Evolutionary conservation across 2,888 invertebrate species (phyloP).

Genomic region (Xylocampa areola): DNA sequence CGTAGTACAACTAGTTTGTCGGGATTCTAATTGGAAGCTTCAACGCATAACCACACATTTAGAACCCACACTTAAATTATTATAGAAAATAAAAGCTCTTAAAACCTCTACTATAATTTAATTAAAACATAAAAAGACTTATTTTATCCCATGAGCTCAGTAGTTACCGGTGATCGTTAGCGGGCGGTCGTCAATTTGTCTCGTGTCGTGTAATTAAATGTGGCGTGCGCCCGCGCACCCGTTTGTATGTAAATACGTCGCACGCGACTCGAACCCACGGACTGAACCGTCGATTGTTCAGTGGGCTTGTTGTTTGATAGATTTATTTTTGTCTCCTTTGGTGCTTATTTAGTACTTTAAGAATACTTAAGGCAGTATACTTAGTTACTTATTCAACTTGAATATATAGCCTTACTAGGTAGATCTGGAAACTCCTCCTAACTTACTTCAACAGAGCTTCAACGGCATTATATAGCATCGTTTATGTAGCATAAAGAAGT

Average conservation of each 20-base stretch:
- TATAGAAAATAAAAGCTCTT: slow-evolving; percentile 19
- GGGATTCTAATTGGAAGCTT: too few relatives aligned
- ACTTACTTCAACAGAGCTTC: too few relatives aligned
- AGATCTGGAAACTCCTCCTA: too few relatives aligned
- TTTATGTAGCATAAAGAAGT: too few relatives aligned
- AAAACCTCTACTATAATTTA: slow-evolving; percentile 24
- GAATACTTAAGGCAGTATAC: not conserved
- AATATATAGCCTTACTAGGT: too few relatives aligned
- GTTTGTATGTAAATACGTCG: slow-evolving; percentile 68
- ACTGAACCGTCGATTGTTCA: slow-evolving; percentile 38
- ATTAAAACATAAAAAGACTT: slow-evolving; percentile 48
- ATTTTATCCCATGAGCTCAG: slow-evolving; percentile 41
- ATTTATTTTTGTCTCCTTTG: slow-evolving; percentile 34
- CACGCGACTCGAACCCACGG: slow-evolving; percentile 50
- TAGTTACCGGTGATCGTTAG: slow-evolving; percentile 45
- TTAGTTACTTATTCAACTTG: too few relatives aligned
- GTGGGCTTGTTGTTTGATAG: slow-evolving; percentile 34
- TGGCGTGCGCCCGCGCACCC: slow-evolving; percentile 57
- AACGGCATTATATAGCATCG: too few relatives aligned
- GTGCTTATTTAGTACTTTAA: not conserved
- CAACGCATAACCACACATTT: too few relatives aligned
- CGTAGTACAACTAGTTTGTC: too few relatives aligned
- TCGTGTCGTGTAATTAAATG: slow-evolving; percentile 60
- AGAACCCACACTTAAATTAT: not conserved
- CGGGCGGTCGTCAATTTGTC: slow-evolving; percentile 67